phyloP scores from a whole-genome alignment of 2,888 invertebrate species.

The Platypus cylindrus region DNA sequence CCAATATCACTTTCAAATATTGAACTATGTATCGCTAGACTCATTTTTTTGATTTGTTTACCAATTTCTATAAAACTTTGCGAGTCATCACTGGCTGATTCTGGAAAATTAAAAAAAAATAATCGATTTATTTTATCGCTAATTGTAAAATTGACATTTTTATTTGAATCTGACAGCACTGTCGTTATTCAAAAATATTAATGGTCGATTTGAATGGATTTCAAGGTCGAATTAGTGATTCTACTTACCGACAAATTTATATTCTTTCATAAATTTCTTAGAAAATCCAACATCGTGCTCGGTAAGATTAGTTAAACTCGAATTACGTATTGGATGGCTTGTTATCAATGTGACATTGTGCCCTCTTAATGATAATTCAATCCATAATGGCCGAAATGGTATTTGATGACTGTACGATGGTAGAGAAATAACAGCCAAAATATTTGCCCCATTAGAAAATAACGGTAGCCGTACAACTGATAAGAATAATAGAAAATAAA shows the following conservation, averaged over 20 bases:
- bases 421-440: conserved; percentile 18
- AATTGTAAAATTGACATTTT: not conserved
- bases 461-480: too few relatives aligned
- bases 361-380: conserved; percentile 18
- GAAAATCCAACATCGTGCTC: conserved; percentile 31
- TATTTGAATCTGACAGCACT: not conserved
- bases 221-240: not conserved
- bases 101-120: conserved; percentile 10
- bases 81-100: conserved; percentile 13
- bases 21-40: conserved; percentile 14
- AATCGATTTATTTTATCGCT: not conserved
- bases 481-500: too few relatives aligned
- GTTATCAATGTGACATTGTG: conserved; percentile 29
- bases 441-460: conserved; percentile 10
- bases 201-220: not conserved
- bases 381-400: conserved; percentile 22
- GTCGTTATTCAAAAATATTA: not conserved
- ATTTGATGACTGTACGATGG: conserved; percentile 23
- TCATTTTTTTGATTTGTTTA: conserved; percentile 11
- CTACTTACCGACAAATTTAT: conserved; percentile 12
- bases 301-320: conserved; percentile 29
- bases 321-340: conserved; percentile 32
- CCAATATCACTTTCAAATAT: conserved; percentile 23
- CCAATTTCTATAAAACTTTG: conserved; percentile 15
- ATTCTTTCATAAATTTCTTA: conserved; percentile 21